Conservation (phyloP, 2,888 invertebrate genomes). For the Cerastis rubricosa region DNA sequence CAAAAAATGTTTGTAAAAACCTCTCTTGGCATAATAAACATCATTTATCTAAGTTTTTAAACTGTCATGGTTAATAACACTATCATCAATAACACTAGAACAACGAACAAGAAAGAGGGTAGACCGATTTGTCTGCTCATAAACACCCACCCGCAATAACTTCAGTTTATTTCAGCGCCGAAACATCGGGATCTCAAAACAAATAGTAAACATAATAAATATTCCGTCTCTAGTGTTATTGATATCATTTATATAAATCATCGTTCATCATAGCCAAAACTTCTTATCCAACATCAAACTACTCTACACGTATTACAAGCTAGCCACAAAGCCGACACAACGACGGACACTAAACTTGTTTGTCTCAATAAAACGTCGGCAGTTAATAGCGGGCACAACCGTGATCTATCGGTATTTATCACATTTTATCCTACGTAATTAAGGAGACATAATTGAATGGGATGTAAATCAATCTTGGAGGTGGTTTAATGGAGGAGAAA, state of each 20-base stretch:
- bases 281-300: slow-evolving; percentile 22
- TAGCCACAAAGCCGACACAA: slow-evolving; percentile 55
- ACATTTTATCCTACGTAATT: slow-evolving; percentile 64
- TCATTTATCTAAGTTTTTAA: too few species aligned
- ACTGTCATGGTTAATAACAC: too few species aligned
- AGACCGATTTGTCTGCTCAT: too few species aligned
- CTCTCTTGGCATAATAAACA: too few species aligned
- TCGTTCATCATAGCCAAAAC: neutral
- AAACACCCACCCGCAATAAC: too few species aligned
- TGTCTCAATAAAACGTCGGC: slow-evolving; percentile 68
- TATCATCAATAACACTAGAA: too few species aligned
- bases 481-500: neutral
- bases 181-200: too few species aligned
- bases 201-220: too few species aligned
- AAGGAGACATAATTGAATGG: slow-evolving; percentile 59
- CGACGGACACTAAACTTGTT: slow-evolving; percentile 69
- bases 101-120: too few species aligned
- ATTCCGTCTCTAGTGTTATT: too few species aligned
- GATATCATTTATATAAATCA: neutral
- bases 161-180: too few species aligned
- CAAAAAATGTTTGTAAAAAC: too few species aligned
- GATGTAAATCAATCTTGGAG: slow-evolving; percentile 56
- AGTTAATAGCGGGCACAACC: slow-evolving; percentile 64
- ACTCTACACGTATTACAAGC: slow-evolving; percentile 22
- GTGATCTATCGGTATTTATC: slow-evolving; percentile 69